These are phyloP conservation scores for Odontamblyopus rebecca DNA, from an alignment of 2,797 vertebrate species.

Conservation along the genomic window DNA sequence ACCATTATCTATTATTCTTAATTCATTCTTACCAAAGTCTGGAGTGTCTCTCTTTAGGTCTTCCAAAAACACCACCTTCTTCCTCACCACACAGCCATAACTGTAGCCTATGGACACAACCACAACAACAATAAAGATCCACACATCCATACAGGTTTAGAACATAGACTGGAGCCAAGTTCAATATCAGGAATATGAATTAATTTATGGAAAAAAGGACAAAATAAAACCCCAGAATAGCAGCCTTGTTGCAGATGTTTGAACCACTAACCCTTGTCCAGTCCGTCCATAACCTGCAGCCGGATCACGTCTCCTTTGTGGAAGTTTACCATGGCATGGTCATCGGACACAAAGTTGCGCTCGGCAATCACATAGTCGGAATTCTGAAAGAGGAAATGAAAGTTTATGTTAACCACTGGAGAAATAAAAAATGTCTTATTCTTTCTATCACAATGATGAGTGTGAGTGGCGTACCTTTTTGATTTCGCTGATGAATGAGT, in stretches of 20 bases:
- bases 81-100: slow-evolving; percentile 92
- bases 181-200: too few relatives aligned
- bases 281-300: slow-evolving; percentile 84
- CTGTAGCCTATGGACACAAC: slow-evolving; percentile 76
- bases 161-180: too few relatives aligned
- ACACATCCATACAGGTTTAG: too few relatives aligned
- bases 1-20: too few relatives aligned
- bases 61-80: slow-evolving; percentile 93
- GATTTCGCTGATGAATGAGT: slow-evolving; percentile 91
- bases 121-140: not conserved
- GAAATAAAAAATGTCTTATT: not conserved
- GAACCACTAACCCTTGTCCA: slow-evolving; percentile 80
- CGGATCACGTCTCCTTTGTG: slow-evolving; percentile 97
- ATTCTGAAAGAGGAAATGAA: slow-evolving; percentile 75
- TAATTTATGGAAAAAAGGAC: too few relatives aligned
- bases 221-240: not conserved
- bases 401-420: not conserved
- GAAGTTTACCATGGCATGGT: slow-evolving; percentile 82
- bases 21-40: slow-evolving; percentile 85
- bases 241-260: not conserved
- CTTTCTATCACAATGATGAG: not conserved
- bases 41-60: slow-evolving; percentile 86
- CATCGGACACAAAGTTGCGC: slow-evolving; percentile 87
- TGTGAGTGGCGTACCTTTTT: slow-evolving; percentile 82
- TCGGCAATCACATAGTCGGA: slow-evolving; percentile 94